phyloP scores from a whole-genome alignment of 2,113 vertebrate genomes.

The Perognathus longimembris region DNA sequence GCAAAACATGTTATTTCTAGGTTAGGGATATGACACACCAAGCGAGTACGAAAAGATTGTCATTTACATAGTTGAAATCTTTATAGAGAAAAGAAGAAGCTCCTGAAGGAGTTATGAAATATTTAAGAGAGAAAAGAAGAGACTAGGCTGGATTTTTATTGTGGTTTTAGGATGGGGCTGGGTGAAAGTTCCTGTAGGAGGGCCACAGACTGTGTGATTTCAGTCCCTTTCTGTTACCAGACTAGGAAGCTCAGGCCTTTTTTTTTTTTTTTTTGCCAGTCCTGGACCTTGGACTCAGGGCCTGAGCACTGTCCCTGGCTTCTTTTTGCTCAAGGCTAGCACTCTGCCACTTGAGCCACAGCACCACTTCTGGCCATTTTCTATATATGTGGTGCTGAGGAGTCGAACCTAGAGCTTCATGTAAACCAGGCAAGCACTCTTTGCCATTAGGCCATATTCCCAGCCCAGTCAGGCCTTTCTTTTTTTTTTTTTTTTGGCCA shows the following conservation, averaged over 20 bases:
- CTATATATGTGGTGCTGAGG: too few species aligned
- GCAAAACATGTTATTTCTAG: not conserved
- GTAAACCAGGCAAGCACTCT: too few species aligned
- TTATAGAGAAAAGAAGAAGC: not conserved
- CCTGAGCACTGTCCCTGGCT: too few species aligned
- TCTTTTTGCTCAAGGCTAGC: too few species aligned
- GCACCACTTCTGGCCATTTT: too few species aligned
- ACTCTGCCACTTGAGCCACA: too few species aligned
- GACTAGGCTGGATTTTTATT: not conserved
- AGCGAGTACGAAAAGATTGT: not conserved
- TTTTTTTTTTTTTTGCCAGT: too few species aligned
- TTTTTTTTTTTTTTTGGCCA: too few species aligned
- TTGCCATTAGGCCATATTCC: too few species aligned
- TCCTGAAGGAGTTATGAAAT: not conserved
- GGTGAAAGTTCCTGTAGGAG: not conserved
- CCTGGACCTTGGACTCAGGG: too few species aligned
- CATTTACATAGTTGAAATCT: not conserved
- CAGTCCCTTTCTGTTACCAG: not conserved
- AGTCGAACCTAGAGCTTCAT: too few species aligned
- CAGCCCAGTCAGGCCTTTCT: too few species aligned
- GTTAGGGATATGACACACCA: not conserved
- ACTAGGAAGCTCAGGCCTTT: not conserved
- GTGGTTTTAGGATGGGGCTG: not conserved
- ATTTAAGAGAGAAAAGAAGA: not conserved
- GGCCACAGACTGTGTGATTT: not conserved